Percentiles rank a stretch among this genome's conserved stretches.
phyloP scores from a whole-genome alignment of 2,113 vertebrate genomes.

The Brachyhypopomus gauderio region DNA sequence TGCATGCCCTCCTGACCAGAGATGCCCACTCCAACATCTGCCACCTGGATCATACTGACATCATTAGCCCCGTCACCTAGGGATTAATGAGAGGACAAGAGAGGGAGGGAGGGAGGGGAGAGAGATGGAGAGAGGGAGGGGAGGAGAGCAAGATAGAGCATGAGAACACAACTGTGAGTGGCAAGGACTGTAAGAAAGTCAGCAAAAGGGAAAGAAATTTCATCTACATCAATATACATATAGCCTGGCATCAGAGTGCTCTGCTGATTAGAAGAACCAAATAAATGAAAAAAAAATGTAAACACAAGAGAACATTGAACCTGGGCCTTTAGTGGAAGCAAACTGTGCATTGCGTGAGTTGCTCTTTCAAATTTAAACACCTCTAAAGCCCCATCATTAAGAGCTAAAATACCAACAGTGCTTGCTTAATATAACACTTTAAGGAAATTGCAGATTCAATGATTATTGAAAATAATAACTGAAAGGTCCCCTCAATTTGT shows the following conservation, averaged over 20 bases:
- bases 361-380: neutral
- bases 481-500: no score
- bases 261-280: slow-evolving; percentile 44
- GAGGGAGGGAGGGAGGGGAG: neutral
- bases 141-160: neutral
- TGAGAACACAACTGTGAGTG: neutral
- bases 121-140: neutral
- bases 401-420: neutral
- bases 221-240: slow-evolving; percentile 50
- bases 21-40: slow-evolving; percentile 96
- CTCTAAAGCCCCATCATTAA: neutral
- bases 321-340: neutral
- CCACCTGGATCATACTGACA: slow-evolving; percentile 99
- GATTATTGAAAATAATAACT: no score
- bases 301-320: neutral
- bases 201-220: neutral
- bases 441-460: no score
- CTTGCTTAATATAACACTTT: neutral
- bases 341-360: neutral
- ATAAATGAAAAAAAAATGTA: neutral
- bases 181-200: neutral
- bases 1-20: slow-evolving; percentile 99
- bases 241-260: slow-evolving; percentile 57
- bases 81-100: slow-evolving; percentile 48
- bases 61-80: slow-evolving; percentile 97